Percentiles rank a stretch among this genome's conserved stretches.
Evolutionary conservation across 1,140 invertebrate species (phyloP).

Genomic region (Calosoma granatense): DNA sequence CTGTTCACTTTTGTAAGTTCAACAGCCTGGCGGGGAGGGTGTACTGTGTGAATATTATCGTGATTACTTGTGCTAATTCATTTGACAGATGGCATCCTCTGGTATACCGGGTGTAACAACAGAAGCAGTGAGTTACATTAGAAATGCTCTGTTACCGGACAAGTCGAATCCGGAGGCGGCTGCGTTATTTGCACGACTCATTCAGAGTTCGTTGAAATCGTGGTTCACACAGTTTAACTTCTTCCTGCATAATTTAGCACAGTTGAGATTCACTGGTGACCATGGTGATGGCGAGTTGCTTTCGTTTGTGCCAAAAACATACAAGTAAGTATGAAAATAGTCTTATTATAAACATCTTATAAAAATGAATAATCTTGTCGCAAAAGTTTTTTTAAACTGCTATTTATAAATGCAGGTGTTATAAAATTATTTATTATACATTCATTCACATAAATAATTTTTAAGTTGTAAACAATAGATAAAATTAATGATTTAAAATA

Average conservation of each 20-base stretch:
- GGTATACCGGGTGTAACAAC: conserved; percentile 89
- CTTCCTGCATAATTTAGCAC: conserved; percentile 93
- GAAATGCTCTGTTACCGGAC: conserved; percentile 77
- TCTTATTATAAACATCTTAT: too few species aligned
- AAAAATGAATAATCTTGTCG: too few species aligned
- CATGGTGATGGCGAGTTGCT: conserved; percentile 73
- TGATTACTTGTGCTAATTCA: too few species aligned
- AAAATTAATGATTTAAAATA: too few species aligned
- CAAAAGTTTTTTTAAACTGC: too few species aligned
- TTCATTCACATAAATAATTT: too few species aligned
- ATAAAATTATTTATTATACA: too few species aligned
- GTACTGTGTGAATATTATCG: too few species aligned
- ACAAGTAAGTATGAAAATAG: conserved; percentile 60
- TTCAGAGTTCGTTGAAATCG: conserved; percentile 75
- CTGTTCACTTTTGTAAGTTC: conserved; percentile 81
- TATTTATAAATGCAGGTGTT: too few species aligned
- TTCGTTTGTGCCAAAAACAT: conserved; percentile 89
- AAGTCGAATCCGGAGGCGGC: conserved; percentile 90
- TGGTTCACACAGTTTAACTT: conserved; percentile 96
- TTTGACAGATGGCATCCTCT: conserved; percentile 79
- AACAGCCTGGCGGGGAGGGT: too few species aligned
- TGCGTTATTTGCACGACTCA: conserved; percentile 84
- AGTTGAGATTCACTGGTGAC: conserved; percentile 80
- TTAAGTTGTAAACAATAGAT: too few species aligned
- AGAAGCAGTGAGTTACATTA: conserved; percentile 86